Evolutionary conservation across 2,888 invertebrate species (phyloP).

Genomic region (Vesta saturnalis): DNA sequence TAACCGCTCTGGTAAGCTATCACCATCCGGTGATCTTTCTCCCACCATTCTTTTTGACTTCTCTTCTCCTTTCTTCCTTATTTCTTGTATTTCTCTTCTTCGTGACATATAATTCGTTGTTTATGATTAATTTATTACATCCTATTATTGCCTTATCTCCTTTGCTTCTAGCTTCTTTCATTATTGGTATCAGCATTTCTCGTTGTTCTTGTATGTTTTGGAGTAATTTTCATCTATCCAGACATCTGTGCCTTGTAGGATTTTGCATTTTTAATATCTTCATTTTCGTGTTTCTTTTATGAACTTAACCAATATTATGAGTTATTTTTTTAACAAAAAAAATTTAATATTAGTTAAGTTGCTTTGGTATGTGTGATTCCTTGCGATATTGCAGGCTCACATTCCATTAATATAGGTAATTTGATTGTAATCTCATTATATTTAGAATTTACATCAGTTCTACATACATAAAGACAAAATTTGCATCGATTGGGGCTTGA

Average conservation of each 20-base stretch:
- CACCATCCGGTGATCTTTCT: background rate
- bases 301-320: constrained; percentile 10
- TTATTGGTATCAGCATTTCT: constrained; percentile 4
- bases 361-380: no score
- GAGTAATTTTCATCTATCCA: constrained; percentile 13
- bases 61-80: background rate
- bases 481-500: no score
- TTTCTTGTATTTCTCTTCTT: background rate
- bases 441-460: no score
- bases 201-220: constrained; percentile 9
- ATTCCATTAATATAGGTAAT: no score
- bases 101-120: background rate
- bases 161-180: constrained; percentile 11
- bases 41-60: background rate
- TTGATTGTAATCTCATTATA: no score
- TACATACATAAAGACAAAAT: no score
- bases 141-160: background rate
- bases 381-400: no score
- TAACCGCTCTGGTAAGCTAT: background rate
- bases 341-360: no score
- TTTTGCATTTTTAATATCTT: no score
- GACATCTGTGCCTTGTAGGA: background rate
- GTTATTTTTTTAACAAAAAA: no score
- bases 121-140: constrained; percentile 9
- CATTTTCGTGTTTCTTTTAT: background rate